A percentile compares a stretch with the other conserved stretches of the same genome.
These are phyloP conservation scores for Pantala flavescens DNA, from an alignment of 1,140 invertebrate species.

Conservation along the genomic window DNA sequence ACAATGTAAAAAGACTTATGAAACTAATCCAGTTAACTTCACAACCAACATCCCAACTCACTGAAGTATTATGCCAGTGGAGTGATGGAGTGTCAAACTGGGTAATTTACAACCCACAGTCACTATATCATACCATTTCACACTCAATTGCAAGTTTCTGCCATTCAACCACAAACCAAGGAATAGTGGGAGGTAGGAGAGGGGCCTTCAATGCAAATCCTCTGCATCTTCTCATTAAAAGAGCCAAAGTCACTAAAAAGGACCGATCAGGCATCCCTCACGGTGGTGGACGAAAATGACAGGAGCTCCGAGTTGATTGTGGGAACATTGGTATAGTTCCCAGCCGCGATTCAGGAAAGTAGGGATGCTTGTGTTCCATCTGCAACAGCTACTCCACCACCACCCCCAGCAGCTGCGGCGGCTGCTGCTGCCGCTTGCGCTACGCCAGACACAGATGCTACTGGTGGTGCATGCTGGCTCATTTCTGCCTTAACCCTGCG, in stretches of 20 bases:
- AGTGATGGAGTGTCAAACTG: slow-evolving; percentile 5
- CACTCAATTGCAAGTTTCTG: slow-evolving; percentile 1
- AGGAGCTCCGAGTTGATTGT: slow-evolving; percentile 14
- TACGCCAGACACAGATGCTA: slow-evolving; percentile 32
- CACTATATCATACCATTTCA: slow-evolving; percentile 10
- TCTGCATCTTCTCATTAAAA: background rate
- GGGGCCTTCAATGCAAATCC: background rate
- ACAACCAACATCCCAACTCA: slow-evolving; percentile 15
- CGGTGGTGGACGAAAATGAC: slow-evolving; percentile 8
- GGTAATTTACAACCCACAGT: slow-evolving; percentile 1
- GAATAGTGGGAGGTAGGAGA: background rate
- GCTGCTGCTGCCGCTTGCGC: slow-evolving; percentile 27
- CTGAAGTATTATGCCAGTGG: slow-evolving; percentile 9
- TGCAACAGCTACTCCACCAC: background rate
- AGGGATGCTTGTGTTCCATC: slow-evolving; percentile 27
- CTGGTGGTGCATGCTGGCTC: slow-evolving; percentile 18
- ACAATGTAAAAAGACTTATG: slow-evolving; percentile 17
- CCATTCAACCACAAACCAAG: background rate
- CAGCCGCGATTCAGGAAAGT: slow-evolving; percentile 15
- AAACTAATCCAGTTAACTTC: slow-evolving; percentile 16
- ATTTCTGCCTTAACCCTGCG: slow-evolving; percentile 57
- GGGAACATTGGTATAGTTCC: slow-evolving; percentile 14
- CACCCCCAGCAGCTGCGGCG: slow-evolving; percentile 16
- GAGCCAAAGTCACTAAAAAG: background rate
- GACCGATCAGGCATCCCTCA: slow-evolving; percentile 14